A percentile compares a stretch with the other conserved stretches of the same genome.
Conservation (phyloP, 53 echinoderm and acorn worm genomes). For the Hippasteria phrygiana region DNA sequence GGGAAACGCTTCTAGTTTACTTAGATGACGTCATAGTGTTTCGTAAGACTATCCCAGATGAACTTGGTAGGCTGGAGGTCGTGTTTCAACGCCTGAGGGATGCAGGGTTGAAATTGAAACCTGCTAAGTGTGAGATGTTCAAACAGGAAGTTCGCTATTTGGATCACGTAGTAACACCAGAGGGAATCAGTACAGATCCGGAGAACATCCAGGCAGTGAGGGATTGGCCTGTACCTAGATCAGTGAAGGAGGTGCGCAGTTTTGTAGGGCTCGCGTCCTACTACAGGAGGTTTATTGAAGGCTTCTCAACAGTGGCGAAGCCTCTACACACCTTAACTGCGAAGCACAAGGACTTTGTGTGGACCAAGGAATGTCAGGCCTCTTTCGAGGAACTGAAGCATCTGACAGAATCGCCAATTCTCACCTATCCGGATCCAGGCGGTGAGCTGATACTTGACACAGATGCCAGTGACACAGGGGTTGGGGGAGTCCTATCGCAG, state of each 20-base stretch:
- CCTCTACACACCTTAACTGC: background rate
- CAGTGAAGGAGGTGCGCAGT: background rate
- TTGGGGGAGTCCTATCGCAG: too few species aligned
- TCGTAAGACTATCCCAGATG: background rate
- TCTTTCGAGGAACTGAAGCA: too few species aligned
- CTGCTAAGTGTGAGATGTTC: background rate
- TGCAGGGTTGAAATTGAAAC: background rate
- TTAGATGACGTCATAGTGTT: background rate
- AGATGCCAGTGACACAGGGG: too few species aligned
- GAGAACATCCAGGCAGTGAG: background rate
- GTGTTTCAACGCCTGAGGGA: background rate
- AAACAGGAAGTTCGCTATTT: background rate
- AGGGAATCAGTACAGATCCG: background rate
- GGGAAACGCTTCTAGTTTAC: background rate
- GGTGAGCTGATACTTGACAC: too few species aligned
- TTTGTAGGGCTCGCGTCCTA: slow-evolving; percentile 1
- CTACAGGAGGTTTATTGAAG: background rate
- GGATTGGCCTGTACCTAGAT: background rate
- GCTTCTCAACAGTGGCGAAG: background rate
- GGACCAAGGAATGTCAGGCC: too few species aligned
- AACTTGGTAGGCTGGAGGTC: background rate
- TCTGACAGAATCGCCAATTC: too few species aligned
- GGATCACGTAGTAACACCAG: background rate
- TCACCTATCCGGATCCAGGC: too few species aligned
- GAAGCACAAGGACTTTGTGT: background rate